These are phyloP conservation scores for Chionis minor DNA, from an alignment of 2,113 vertebrate genomes.

Conservation along the genomic window DNA sequence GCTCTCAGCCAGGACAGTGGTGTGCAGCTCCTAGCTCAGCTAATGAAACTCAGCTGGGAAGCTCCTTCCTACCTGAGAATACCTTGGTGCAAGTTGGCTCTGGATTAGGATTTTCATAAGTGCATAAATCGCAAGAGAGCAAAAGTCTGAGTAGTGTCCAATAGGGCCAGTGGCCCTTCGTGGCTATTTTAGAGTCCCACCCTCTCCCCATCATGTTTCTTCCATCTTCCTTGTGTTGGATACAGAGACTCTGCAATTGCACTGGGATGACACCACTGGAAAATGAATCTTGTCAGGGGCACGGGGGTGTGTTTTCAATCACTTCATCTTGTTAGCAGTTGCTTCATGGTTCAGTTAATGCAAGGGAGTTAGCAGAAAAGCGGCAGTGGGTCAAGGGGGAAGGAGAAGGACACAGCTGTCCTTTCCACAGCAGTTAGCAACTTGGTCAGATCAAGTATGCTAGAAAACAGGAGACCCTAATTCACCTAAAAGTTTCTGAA, in stretches of 20 bases:
- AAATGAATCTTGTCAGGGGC: neutral
- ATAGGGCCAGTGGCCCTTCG: fast-evolving
- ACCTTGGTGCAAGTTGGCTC: neutral
- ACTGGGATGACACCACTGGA: neutral
- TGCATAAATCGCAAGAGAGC: neutral
- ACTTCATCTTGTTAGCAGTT: neutral
- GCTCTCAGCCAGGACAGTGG: neutral
- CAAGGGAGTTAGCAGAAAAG: neutral
- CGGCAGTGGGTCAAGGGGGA: neutral
- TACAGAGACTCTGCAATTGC: neutral
- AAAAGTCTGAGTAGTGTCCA: neutral
- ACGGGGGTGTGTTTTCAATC: neutral
- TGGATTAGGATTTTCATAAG: neutral
- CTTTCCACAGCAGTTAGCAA: neutral
- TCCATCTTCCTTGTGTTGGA: neutral
- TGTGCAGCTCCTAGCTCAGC: neutral
- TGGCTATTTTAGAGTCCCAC: neutral
- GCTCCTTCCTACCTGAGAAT: neutral
- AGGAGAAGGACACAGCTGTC: neutral
- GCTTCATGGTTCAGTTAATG: neutral
- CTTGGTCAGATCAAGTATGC: neutral
- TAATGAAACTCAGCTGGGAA: neutral
- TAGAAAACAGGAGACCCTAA: neutral
- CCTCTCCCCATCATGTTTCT: neutral
- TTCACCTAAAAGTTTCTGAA: neutral